Percentiles rank a stretch among this genome's conserved stretches.
These are phyloP conservation scores for Semnopithecus entellus DNA, from an alignment of 2,113 vertebrate species.

Conservation along the genomic window DNA sequence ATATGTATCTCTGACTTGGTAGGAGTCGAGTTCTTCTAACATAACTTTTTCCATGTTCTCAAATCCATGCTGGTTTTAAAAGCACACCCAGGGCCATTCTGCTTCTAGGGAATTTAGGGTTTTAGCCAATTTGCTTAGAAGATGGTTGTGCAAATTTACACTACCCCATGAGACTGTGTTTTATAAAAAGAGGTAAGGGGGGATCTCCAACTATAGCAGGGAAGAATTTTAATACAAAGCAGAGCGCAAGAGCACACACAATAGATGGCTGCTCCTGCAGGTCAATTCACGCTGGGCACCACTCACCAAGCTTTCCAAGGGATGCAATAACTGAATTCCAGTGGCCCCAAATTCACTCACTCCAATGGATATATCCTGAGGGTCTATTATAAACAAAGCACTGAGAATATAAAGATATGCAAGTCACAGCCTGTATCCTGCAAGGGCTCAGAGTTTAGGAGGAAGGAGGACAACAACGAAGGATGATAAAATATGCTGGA, in stretches of 20 bases:
- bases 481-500: background rate
- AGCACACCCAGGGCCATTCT: background rate
- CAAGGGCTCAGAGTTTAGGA: background rate
- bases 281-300: background rate
- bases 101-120: background rate
- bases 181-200: background rate
- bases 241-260: background rate
- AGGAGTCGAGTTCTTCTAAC: background rate
- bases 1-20: background rate
- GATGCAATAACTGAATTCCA: background rate
- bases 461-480: background rate
- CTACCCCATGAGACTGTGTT: background rate
- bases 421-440: background rate
- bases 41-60: background rate
- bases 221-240: background rate
- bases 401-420: background rate
- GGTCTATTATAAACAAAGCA: background rate
- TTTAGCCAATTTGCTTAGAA: constrained; percentile 33
- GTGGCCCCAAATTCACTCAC: background rate
- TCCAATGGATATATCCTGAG: background rate
- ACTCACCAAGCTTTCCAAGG: background rate
- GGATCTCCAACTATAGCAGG: background rate
- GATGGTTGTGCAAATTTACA: background rate
- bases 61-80: constrained; percentile 11
- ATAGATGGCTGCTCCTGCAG: background rate